Base-by-base conservation (phyloP, 2,888 invertebrate genomes). In the Brenthis ino region DNA sequence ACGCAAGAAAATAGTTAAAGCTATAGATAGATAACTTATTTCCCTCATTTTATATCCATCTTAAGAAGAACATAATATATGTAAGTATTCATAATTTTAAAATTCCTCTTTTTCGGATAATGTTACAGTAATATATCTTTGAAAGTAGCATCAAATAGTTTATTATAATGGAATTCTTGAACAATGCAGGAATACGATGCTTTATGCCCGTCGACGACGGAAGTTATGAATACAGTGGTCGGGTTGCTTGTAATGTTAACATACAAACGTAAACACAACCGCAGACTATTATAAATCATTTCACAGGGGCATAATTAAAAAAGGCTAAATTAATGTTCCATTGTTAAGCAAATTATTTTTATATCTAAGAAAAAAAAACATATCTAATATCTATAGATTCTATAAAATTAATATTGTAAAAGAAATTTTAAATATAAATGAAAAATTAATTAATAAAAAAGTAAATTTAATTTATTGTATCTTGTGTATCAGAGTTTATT, bases 211-310 rank as follows among this genome's bases (percentile, higher is more conserved):
- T 76, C 76, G 70, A 77, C 80, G 78, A 77, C 82, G 85, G 87
- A 88, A 85, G 86, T 82, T 85, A 82, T 84, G 84, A 84, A 85
- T 82, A 80, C 81, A 77, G 75, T 78, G 76, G 80, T 82, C 81
- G 70, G 75, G 77, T 85, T 84, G 79, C 81, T 80, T 80, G 68
- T 74, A 72, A 76, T 71, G 75, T 76, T 74, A 72, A 71, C 67
- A 74, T 66, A 72, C 61, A 74, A 77, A 73, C 71, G 73, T 76
- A 79, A 77, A 76, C 77, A 77, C 55, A 60, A 57, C 63, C 58
- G 55, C 67, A 57, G 71, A 72, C 67, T 67, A 74, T 75, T 75
- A 75, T 79, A 77, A 78, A 80, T 78, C 75, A 77, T 64, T 50
- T 60, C 28, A 50, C 33, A 16, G 48, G 14, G 24, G 48, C 20